Conservation (phyloP, 2,888 invertebrate genomes). For the Cosmia pyralina region DNA sequence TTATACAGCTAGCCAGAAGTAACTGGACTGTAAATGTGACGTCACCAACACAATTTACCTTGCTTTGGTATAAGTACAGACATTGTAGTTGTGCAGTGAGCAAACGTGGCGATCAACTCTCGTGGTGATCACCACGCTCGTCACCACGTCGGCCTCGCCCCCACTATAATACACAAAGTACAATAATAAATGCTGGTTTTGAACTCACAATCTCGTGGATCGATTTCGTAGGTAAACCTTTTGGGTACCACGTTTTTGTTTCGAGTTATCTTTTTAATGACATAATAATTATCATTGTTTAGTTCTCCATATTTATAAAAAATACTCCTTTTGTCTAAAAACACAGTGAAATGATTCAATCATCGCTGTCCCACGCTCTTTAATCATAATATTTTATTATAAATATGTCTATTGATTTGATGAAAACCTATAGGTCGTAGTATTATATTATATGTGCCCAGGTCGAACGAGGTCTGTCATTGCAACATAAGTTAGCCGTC, state of each 20-base stretch:
- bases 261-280: background rate
- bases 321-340: background rate
- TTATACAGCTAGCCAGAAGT: background rate
- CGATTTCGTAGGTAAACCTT: background rate
- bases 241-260: background rate
- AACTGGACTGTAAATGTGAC: background rate
- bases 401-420: background rate
- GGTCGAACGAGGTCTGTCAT: too few relatives aligned
- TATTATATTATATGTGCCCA: too few relatives aligned
- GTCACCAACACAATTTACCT: background rate
- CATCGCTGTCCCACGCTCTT: background rate
- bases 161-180: background rate
- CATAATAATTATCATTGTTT: background rate
- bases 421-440: too few relatives aligned
- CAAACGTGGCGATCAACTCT: background rate
- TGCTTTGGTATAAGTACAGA: too few relatives aligned
- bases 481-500: background rate
- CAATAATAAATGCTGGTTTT: background rate
- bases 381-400: slow-evolving; percentile 6
- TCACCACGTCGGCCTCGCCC: background rate
- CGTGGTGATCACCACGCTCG: background rate
- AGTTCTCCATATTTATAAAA: slow-evolving; percentile 8
- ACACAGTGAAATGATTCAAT: slow-evolving; percentile 5
- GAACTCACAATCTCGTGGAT: background rate
- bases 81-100: too few relatives aligned